Percentiles rank a stretch among this genome's conserved stretches.
Conservation (phyloP, 2,113 vertebrate genomes). For the Poeciliopsis occidentalis region DNA sequence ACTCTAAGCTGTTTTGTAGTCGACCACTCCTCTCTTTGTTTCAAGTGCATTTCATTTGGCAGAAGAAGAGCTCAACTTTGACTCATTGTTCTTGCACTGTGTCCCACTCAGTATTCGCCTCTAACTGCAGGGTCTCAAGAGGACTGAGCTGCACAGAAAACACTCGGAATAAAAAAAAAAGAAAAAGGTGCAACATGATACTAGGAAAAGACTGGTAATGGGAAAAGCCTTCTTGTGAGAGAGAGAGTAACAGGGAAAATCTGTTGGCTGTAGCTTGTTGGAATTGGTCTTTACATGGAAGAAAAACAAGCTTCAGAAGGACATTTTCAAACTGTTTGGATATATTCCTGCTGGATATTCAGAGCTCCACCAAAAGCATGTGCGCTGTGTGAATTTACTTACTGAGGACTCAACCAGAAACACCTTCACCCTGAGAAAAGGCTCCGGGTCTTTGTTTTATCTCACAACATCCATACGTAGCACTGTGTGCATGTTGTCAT, state of each 20-base stretch:
- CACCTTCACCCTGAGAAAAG: neutral
- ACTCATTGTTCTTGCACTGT: slow-evolving; percentile 6
- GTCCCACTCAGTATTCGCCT: slow-evolving; percentile 30
- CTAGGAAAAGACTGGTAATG: slow-evolving; percentile 15
- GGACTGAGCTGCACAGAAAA: neutral
- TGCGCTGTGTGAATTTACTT: slow-evolving; percentile 2
- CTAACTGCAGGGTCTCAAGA: neutral
- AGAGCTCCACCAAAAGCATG: slow-evolving; percentile 21
- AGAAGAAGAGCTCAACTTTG: slow-evolving; percentile 19
- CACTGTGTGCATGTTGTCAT: neutral
- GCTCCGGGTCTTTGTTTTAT: neutral
- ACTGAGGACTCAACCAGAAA: slow-evolving; percentile 1
- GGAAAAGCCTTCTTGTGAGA: slow-evolving; percentile 27
- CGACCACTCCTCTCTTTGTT: neutral
- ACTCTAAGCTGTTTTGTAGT: neutral
- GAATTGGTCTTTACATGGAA: neutral
- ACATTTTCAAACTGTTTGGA: slow-evolving; percentile 35
- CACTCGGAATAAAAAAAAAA: neutral
- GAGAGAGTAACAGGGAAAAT: neutral
- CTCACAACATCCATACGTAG: neutral
- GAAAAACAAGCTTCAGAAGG: neutral
- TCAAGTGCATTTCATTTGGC: slow-evolving; percentile 46
- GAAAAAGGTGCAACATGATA: slow-evolving; percentile 29
- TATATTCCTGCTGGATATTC: slow-evolving; percentile 16
- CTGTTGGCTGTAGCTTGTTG: slow-evolving; percentile 4